Percentiles rank a stretch among this genome's conserved stretches.
phyloP scores from a whole-genome alignment of 2,797 vertebrate species.

The Hoplostethus mediterraneus region DNA sequence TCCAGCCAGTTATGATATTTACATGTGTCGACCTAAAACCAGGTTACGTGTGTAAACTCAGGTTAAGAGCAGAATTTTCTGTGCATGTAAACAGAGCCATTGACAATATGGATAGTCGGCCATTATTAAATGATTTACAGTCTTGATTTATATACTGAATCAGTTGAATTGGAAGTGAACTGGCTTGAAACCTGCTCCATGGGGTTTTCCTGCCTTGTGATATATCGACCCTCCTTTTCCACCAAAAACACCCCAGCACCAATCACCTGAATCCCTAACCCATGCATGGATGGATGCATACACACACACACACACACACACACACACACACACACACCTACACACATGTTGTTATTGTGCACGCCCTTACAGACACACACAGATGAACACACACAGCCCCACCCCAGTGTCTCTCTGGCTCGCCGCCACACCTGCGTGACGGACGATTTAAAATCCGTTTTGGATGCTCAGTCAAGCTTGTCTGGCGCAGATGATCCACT shows the following conservation, averaged over 20 bases:
- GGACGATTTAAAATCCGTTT: slow-evolving; percentile 44
- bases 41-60: too few relatives aligned
- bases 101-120: too few relatives aligned
- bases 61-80: too few relatives aligned
- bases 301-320: not conserved
- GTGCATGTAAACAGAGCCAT: too few relatives aligned
- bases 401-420: slow-evolving; percentile 4
- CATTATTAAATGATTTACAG: too few relatives aligned
- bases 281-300: slow-evolving; percentile 3
- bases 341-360: slow-evolving; percentile 28
- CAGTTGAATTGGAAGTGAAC: slow-evolving; percentile 56
- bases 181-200: slow-evolving; percentile 52
- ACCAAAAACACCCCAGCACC: slow-evolving; percentile 20
- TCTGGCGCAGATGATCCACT: slow-evolving; percentile 42
- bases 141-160: not conserved
- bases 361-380: slow-evolving; percentile 29
- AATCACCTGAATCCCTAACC: slow-evolving; percentile 40
- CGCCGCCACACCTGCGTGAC: slow-evolving; percentile 36
- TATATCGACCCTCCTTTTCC: slow-evolving; percentile 13
- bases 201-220: slow-evolving; percentile 28
- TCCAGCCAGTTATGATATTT: too few relatives aligned
- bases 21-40: too few relatives aligned
- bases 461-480: slow-evolving; percentile 41
- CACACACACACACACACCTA: slow-evolving; percentile 15
- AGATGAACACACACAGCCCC: slow-evolving; percentile 1